Evolutionary conservation across 2,888 invertebrate genomes (phyloP).

Genomic region (Gymnoscelis rufifasciata): DNA sequence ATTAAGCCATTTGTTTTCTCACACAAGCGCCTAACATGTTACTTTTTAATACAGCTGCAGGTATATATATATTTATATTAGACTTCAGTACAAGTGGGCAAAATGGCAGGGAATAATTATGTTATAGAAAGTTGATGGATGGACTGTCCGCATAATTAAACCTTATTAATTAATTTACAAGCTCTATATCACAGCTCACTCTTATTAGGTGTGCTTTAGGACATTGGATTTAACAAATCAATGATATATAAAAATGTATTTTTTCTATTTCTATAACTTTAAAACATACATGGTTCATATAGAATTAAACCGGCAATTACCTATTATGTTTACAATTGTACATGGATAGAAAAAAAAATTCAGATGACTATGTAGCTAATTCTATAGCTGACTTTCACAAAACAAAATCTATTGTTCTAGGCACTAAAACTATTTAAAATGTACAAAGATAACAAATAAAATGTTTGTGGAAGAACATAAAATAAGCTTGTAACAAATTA

Average conservation of each 20-base stretch:
- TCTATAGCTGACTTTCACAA: neutral
- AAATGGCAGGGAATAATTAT: neutral
- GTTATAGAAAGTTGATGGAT: constrained; percentile 19
- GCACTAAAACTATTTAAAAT: constrained; percentile 15
- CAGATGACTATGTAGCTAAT: constrained; percentile 1
- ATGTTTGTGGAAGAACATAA: constrained; percentile 4
- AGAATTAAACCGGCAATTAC: too few species aligned
- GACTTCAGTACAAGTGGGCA: neutral
- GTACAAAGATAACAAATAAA: constrained; percentile 12
- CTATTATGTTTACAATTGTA: neutral
- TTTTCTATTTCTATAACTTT: neutral
- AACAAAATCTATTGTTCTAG: constrained; percentile 16
- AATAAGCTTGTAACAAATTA: neutral
- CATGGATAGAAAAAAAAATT: constrained; percentile 7
- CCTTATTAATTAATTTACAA: constrained; percentile 56
- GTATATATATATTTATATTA: too few species aligned
- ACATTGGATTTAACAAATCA: constrained; percentile 18
- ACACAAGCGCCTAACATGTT: neutral
- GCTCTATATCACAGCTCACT: constrained; percentile 75
- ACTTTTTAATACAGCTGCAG: too few species aligned
- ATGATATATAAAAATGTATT: neutral
- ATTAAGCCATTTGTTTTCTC: neutral
- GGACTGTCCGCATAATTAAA: constrained; percentile 33
- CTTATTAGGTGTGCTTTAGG: constrained; percentile 48
- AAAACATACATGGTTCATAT: too few species aligned